phyloP scores from a whole-genome alignment of 2,113 vertebrate species.

The Paradisaea rubra region DNA sequence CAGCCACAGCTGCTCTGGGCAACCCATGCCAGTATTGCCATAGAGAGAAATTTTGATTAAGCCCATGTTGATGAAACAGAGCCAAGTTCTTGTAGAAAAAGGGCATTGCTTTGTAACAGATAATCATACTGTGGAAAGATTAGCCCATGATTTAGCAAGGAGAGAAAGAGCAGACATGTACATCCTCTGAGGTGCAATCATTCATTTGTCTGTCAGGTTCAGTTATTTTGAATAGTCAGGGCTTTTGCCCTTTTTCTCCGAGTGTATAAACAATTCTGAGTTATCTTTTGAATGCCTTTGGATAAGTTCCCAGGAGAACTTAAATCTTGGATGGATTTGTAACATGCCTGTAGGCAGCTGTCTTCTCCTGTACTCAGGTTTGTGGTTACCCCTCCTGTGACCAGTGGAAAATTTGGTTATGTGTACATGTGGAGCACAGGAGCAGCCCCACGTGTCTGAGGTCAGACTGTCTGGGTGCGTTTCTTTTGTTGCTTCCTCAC shows the following conservation, averaged over 20 bases:
- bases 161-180: not conserved
- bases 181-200: not conserved
- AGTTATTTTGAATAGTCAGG: not conserved
- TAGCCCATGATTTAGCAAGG: not conserved
- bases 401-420: not conserved
- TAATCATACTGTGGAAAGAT: not conserved
- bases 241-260: not conserved
- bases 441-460: not conserved
- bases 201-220: not conserved
- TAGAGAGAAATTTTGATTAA: not conserved
- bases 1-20: fast-evolving
- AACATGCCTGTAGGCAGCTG: not conserved
- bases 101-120: not conserved
- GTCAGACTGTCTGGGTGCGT: not conserved
- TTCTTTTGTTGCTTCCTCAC: not conserved
- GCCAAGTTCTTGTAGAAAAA: not conserved
- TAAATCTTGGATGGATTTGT: not conserved
- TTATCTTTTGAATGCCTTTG: not conserved
- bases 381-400: not conserved
- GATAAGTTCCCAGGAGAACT: not conserved
- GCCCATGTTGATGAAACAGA: not conserved
- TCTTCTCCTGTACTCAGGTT: not conserved
- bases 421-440: not conserved
- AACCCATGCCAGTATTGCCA: not conserved
- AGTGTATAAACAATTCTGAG: not conserved